phyloP scores from a whole-genome alignment of 2,888 invertebrate species.

The Andrena bucephala region DNA sequence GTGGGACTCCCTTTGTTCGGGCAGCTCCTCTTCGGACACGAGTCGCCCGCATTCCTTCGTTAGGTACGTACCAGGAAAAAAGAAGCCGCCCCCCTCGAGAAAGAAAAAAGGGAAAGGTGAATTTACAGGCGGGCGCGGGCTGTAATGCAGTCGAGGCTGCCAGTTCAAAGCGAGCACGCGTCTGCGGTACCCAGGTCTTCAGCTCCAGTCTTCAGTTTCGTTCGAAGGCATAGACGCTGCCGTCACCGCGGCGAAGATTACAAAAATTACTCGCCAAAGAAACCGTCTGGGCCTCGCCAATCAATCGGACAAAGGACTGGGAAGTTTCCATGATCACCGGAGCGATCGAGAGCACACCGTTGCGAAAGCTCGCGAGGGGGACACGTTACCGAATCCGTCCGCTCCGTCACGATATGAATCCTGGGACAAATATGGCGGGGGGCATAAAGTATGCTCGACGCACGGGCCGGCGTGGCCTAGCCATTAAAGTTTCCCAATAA shows the following conservation, averaged over 20 bases:
- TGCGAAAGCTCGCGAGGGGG: constrained; percentile 2
- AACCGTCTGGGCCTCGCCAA: too few species aligned
- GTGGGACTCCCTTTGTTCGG: constrained; percentile 68
- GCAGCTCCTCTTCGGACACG: constrained; percentile 57
- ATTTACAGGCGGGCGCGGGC: constrained; percentile 62
- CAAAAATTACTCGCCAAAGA: too few species aligned
- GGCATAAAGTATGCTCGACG: constrained; percentile 52
- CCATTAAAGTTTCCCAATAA: constrained; percentile 67
- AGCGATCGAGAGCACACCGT: neutral
- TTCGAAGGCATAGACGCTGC: too few species aligned
- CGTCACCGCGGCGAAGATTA: too few species aligned
- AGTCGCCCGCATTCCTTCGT: constrained; percentile 74
- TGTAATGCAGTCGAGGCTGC: constrained; percentile 62
- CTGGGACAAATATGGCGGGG: constrained; percentile 43
- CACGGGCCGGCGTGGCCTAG: constrained; percentile 43
- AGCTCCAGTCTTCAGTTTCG: too few species aligned
- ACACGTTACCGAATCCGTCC: constrained; percentile 44
- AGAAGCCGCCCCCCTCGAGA: constrained; percentile 29
- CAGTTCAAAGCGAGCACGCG: constrained; percentile 51
- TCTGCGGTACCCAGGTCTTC: neutral
- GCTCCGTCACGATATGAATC: constrained; percentile 52
- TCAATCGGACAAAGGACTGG: too few species aligned
- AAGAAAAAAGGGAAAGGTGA: constrained; percentile 56
- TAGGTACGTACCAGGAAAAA: constrained; percentile 59
- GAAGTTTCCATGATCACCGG: neutral